Base-by-base conservation (phyloP, 2,797 vertebrate genomes). In the Semotilus atromaculatus region DNA sequence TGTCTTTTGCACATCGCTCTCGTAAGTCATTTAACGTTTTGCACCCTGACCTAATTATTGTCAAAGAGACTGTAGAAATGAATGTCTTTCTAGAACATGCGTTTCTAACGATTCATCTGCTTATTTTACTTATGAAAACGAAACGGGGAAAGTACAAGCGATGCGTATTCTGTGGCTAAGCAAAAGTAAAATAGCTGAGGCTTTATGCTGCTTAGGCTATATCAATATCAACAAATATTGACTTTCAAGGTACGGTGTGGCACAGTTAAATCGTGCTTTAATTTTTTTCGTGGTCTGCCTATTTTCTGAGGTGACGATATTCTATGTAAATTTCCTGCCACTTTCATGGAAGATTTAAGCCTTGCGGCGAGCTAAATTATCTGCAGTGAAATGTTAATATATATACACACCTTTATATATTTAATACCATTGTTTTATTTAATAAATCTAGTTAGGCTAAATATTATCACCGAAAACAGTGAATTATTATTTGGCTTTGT, bases 311-410 rank as follows among this genome's bases (percentile, higher is more conserved):
- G 80, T 92, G 91, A 87, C 90, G 87, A 89, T 82, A 91, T 89
- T 1, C 91, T 91, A 92, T 90, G 91, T 92, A 93, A 93, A 94
- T 90, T 92, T 74, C 10, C 92, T 93, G 92, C 92, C 93, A 93
- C 90, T 92, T 91, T 89, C 91, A 89, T 92, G 91, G 87, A 87
- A 82, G 90, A 89, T 90, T 86, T 83, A 90, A 89, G 88, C 85
- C 89, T 48, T 91, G 89, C 78, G 85, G 87, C 53, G 45, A 88
- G 77, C 62, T 91, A 91, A 89, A 89, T 93, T 92, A 94, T 93
- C 86, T 83, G 70, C 40, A 82, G 60, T 67, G 45, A 55, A 67
- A 75, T 76, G 43, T 66, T 26, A 7, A 67, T 29, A 51, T 29
- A 6, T 82, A 19, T 19, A n/a, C n/a, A n/a, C n/a, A n/a, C n/a